Evolutionary conservation across 2,888 invertebrate species (phyloP).

Genomic region (Pinctada fucata): DNA sequence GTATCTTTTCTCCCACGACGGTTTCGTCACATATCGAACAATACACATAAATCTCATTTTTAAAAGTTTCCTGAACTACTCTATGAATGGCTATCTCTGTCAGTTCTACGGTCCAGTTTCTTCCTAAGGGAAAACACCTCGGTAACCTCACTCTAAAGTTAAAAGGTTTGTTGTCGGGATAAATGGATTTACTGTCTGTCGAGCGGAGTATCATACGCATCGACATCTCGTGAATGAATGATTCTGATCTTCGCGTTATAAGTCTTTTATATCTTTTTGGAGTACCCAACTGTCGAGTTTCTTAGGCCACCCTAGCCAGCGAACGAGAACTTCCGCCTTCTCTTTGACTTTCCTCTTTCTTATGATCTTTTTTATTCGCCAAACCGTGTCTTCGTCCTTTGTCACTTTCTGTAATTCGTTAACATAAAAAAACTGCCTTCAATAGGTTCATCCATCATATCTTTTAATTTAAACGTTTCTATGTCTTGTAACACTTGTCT

Average conservation of each 20-base stretch:
- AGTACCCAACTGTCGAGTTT: constrained; percentile 28
- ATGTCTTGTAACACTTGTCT: constrained; percentile 20
- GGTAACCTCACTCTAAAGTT: constrained; percentile 31
- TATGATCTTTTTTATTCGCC: constrained; percentile 25
- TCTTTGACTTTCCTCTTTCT: constrained; percentile 5
- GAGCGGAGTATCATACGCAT: constrained; percentile 30
- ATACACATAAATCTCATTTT: constrained; percentile 27
- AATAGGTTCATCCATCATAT: constrained; percentile 28
- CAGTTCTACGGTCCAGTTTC: constrained; percentile 27
- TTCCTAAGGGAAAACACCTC: constrained; percentile 18
- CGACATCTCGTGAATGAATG: constrained; percentile 8
- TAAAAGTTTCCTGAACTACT: not conserved
- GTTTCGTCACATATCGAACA: constrained; percentile 35
- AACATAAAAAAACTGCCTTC: constrained; percentile 17
- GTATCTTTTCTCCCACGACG: constrained; percentile 31
- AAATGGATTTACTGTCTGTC: constrained; percentile 4
- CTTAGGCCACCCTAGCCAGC: constrained; percentile 21
- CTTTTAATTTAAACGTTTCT: constrained; percentile 21
- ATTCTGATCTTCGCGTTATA: constrained; percentile 5
- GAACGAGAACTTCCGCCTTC: constrained; percentile 10
- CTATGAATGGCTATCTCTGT: not conserved
- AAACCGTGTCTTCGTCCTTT: constrained; percentile 9
- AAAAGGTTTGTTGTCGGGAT: constrained; percentile 17
- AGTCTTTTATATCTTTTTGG: constrained; percentile 1
- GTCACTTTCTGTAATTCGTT: constrained; percentile 22